These are phyloP conservation scores for Rhinophrynus dorsalis DNA, from an alignment of 2,797 vertebrate genomes.

Conservation along the genomic window DNA sequence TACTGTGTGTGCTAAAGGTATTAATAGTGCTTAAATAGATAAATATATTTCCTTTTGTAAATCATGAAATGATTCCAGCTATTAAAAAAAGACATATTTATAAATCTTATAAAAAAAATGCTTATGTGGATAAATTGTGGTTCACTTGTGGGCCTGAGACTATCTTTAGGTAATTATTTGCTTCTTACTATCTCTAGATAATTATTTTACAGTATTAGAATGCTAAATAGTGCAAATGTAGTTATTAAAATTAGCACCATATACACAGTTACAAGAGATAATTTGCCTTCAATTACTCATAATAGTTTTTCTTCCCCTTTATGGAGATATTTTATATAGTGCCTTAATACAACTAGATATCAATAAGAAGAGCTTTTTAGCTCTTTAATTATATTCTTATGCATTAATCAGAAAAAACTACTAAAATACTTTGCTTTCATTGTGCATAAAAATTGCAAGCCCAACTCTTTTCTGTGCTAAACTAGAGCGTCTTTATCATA, in stretches of 20 bases:
- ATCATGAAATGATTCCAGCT: too few relatives aligned
- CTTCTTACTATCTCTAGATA: background rate
- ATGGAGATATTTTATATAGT: background rate
- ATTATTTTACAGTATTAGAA: background rate
- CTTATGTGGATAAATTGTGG: background rate
- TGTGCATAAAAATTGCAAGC: background rate
- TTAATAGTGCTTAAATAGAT: too few relatives aligned
- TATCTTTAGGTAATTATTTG: background rate
- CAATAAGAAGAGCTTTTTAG: background rate
- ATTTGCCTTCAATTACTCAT: slow-evolving; percentile 1
- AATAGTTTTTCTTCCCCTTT: background rate
- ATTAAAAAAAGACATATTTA: too few relatives aligned
- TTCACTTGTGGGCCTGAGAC: background rate
- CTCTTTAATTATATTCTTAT: background rate
- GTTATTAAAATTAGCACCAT: background rate
- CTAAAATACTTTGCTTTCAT: slow-evolving; percentile 10
- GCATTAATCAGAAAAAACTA: too few relatives aligned
- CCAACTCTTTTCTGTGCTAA: background rate
- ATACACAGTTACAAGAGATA: background rate
- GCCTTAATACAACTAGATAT: background rate
- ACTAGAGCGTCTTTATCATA: background rate
- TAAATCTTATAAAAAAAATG: too few relatives aligned
- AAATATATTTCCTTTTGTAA: too few relatives aligned
- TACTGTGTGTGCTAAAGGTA: too few relatives aligned
- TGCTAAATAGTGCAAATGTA: background rate